Evolutionary conservation across 2,888 invertebrate species (phyloP).

Genomic region (Andricus curvator): DNA sequence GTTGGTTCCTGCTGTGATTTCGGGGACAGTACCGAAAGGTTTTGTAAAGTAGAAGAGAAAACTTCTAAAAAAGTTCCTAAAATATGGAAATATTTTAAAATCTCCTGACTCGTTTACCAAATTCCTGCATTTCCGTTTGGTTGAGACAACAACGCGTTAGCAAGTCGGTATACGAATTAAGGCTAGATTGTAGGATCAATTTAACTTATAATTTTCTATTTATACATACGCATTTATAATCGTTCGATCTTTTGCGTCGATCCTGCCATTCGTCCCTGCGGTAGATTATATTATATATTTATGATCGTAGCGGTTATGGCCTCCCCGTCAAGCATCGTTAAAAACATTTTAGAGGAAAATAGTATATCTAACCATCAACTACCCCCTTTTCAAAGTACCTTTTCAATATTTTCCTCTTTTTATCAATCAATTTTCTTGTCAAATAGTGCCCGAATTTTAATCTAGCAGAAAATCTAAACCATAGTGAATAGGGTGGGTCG

Average conservation of each 20-base stretch:
- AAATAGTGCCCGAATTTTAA: neutral
- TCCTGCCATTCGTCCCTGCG: slow-evolving; percentile 36
- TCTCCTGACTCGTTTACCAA: neutral
- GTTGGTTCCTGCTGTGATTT: slow-evolving; percentile 22
- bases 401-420: slow-evolving; percentile 12
- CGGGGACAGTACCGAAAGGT: neutral
- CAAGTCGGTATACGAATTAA: slow-evolving; percentile 28
- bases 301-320: slow-evolving; percentile 33
- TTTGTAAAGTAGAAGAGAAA: slow-evolving; percentile 30
- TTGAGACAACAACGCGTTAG: neutral
- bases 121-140: neutral
- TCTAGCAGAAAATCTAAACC: neutral
- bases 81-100: slow-evolving; percentile 35
- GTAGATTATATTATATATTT: slow-evolving; percentile 40
- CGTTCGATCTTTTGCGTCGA: slow-evolving; percentile 13
- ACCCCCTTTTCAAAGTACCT: slow-evolving; percentile 3
- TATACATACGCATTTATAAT: slow-evolving; percentile 37
- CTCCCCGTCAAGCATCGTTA: slow-evolving; percentile 10
- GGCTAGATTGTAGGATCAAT: slow-evolving; percentile 29
- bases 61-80: slow-evolving; percentile 2
- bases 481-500: neutral
- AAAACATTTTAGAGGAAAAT: slow-evolving; percentile 39
- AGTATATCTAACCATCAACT: slow-evolving; percentile 13
- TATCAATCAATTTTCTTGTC: neutral
- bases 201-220: slow-evolving; percentile 31